phyloP scores from a whole-genome alignment of 2,797 vertebrate species.

The Xiphorhynchus erythropygius region DNA sequence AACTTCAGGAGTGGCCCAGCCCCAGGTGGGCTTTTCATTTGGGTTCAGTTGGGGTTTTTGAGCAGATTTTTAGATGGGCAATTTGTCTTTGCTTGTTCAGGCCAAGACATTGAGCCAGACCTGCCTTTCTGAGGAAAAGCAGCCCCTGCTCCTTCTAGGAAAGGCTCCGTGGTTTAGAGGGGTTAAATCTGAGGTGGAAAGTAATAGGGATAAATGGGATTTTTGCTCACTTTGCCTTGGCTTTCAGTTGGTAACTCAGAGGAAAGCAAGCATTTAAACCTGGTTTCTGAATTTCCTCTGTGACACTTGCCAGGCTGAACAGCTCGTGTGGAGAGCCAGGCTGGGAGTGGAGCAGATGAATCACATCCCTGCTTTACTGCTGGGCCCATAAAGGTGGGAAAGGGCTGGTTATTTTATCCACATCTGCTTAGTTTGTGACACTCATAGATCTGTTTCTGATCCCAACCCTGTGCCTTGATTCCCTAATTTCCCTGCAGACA shows the following conservation, averaged over 20 bases:
- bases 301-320: neutral
- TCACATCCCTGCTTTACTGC: too few relatives aligned
- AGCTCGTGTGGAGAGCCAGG: neutral
- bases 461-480: neutral
- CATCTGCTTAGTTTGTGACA: neutral
- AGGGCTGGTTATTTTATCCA: neutral
- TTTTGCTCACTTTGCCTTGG: neutral
- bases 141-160: neutral
- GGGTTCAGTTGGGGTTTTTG: neutral
- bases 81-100: neutral
- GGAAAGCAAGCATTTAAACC: neutral
- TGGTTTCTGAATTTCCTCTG: neutral
- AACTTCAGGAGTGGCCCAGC: neutral
- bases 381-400: neutral
- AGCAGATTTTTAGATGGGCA: neutral
- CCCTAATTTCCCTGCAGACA: accelerated
- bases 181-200: neutral
- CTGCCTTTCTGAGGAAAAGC: neutral
- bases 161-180: neutral
- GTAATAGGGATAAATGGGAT: neutral
- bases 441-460: neutral
- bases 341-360: neutral
- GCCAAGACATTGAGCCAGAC: neutral
- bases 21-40: neutral
- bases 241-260: neutral